These are phyloP conservation scores for Sceliomorpha sp. DNA, from an alignment of 2,888 invertebrate species.

Conservation along the genomic window DNA sequence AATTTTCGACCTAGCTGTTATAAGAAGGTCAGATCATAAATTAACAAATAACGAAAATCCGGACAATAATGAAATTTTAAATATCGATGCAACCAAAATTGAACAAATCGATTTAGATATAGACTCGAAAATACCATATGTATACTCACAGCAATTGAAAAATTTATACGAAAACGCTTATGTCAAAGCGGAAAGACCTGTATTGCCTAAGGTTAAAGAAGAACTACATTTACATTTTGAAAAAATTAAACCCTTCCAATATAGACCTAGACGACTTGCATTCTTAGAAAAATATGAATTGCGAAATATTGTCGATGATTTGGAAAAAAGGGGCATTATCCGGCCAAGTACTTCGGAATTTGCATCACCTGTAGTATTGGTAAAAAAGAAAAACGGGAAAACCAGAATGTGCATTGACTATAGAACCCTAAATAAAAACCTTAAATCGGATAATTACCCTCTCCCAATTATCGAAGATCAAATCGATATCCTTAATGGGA, in stretches of 20 bases:
- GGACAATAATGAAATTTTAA: background rate
- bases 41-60: background rate
- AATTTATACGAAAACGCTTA: background rate
- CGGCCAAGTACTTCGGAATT: constrained; percentile 1
- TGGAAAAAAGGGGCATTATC: background rate
- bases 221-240: background rate
- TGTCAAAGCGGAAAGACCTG: background rate
- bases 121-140: background rate
- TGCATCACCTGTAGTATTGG: background rate
- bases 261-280: background rate
- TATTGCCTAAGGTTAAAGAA: background rate
- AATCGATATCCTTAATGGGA: background rate
- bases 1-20: background rate
- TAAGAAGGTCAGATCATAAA: background rate
- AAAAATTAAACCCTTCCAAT: background rate
- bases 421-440: background rate
- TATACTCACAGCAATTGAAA: background rate
- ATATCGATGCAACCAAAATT: background rate
- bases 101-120: background rate
- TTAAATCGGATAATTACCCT: constrained; percentile 12
- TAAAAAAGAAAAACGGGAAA: too few relatives aligned
- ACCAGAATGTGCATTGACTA: constrained; percentile 11
- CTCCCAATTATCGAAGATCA: constrained; percentile 8
- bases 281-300: background rate
- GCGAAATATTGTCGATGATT: background rate